These are phyloP conservation scores for Spinibarbus caldwelli DNA, from an alignment of 2,797 vertebrate genomes.

Conservation along the genomic window DNA sequence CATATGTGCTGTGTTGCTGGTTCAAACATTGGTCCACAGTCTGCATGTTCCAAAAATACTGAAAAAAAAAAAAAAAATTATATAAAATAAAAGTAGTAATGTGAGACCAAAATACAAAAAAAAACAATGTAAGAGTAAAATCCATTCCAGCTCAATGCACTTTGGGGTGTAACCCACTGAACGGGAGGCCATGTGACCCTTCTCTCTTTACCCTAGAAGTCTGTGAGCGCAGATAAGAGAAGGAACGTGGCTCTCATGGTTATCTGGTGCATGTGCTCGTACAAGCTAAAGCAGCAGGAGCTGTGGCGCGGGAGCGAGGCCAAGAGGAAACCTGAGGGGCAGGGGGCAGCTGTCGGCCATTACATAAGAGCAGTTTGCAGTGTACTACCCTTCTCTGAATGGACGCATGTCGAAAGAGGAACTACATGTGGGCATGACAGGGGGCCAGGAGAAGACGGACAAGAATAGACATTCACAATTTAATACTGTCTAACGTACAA, in stretches of 20 bases:
- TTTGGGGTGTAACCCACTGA: conserved; percentile 55
- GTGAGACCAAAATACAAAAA: not conserved
- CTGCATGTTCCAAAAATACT: not conserved
- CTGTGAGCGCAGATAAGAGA: conserved; percentile 68
- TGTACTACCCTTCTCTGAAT: conserved; percentile 40
- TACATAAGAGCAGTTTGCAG: conserved; percentile 38
- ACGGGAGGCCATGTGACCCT: conserved; percentile 34
- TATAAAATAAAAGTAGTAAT: not conserved
- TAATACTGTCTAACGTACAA: conserved; percentile 1
- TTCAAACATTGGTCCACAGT: conserved; percentile 68
- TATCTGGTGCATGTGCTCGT: conserved; percentile 64
- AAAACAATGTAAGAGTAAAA: not conserved
- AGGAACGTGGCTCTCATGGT: conserved; percentile 41
- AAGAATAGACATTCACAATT: not conserved
- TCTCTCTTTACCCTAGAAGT: conserved; percentile 34
- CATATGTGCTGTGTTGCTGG: conserved; percentile 66
- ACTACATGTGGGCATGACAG: not conserved
- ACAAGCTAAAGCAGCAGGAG: conserved; percentile 46
- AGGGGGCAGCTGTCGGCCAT: conserved; percentile 48
- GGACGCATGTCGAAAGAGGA: conserved; percentile 29
- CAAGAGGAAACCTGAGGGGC: conserved; percentile 36
- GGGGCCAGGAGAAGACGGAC: not conserved
- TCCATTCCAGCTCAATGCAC: conserved; percentile 44
- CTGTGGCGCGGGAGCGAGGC: not conserved
- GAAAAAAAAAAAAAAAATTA: not conserved